A percentile compares a stretch with the other conserved stretches of the same genome.
Evolutionary conservation across 2,113 vertebrate genomes (phyloP).

Genomic region (Dolichotis patagonum): DNA sequence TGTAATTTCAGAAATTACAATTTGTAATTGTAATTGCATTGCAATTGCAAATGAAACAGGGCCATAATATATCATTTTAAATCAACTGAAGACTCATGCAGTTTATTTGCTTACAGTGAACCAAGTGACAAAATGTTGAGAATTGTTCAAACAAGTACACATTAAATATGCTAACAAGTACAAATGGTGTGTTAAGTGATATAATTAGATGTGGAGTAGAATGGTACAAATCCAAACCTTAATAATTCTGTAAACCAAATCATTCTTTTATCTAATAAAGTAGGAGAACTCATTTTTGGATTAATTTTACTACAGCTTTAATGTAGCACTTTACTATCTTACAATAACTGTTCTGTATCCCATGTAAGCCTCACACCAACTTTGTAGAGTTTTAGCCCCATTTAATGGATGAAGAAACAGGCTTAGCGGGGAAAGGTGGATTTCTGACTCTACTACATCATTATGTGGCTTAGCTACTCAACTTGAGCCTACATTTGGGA

Average conservation of each 20-base stretch:
- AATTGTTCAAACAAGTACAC: conserved; percentile 15
- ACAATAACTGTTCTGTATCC: conserved; percentile 34
- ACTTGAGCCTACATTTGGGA: conserved; percentile 16
- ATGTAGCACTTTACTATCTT: neutral
- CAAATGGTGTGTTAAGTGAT: conserved; percentile 5
- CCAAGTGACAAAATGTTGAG: conserved; percentile 16
- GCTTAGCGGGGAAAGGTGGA: neutral
- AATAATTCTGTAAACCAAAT: neutral
- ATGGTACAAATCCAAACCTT: neutral
- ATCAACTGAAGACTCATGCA: neutral
- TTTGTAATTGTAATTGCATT: neutral
- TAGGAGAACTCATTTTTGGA: neutral
- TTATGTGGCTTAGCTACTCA: neutral
- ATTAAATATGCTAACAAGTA: conserved; percentile 30
- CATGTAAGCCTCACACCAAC: neutral
- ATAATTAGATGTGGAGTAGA: neutral
- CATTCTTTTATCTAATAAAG: conserved; percentile 18
- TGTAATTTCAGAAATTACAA: conserved; percentile 48
- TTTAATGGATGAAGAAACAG: conserved; percentile 15
- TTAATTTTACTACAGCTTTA: conserved; percentile 11
- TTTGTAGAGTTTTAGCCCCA: neutral
- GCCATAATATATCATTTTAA: conserved; percentile 4
- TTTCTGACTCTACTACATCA: neutral
- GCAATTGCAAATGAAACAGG: conserved; percentile 35
- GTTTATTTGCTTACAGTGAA: conserved; percentile 58